A percentile compares a stretch with the other conserved stretches of the same genome.
These are phyloP conservation scores for Calidris pugnax DNA, from an alignment of 2,113 vertebrate species.

Conservation along the genomic window DNA sequence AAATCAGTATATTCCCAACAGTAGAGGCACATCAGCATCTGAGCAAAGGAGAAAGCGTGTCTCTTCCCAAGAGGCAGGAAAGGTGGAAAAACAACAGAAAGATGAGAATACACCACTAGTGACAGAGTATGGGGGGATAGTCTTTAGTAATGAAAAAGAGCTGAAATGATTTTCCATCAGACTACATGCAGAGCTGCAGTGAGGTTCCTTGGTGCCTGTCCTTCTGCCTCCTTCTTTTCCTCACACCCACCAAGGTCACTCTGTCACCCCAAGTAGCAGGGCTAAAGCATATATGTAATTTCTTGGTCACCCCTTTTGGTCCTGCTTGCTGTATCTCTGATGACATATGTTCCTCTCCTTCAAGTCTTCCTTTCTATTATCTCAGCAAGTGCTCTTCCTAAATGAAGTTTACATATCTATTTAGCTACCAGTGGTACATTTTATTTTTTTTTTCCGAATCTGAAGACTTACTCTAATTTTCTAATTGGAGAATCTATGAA, in stretches of 20 bases:
- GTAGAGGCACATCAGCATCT: background rate
- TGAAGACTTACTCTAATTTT: background rate
- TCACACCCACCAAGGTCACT: rapidly evolving
- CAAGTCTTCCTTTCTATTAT: background rate
- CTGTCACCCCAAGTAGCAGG: background rate
- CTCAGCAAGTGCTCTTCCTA: background rate
- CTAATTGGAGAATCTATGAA: background rate
- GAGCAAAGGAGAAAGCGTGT: background rate
- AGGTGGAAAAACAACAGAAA: background rate
- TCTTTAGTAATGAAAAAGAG: background rate
- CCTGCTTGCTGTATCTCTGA: background rate
- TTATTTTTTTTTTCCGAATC: background rate
- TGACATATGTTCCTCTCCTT: rapidly evolving
- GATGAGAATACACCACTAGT: background rate
- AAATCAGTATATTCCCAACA: background rate
- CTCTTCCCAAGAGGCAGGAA: background rate
- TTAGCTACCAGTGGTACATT: background rate
- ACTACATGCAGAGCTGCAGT: background rate
- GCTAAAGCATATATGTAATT: background rate
- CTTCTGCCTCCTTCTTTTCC: background rate
- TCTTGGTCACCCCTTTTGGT: background rate
- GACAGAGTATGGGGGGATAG: rapidly evolving
- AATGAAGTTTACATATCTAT: background rate
- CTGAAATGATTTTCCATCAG: background rate
- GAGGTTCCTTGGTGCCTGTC: rapidly evolving